phyloP scores from a whole-genome alignment of 35 echinoderm and acorn worm species.

The Diadema setosum region DNA sequence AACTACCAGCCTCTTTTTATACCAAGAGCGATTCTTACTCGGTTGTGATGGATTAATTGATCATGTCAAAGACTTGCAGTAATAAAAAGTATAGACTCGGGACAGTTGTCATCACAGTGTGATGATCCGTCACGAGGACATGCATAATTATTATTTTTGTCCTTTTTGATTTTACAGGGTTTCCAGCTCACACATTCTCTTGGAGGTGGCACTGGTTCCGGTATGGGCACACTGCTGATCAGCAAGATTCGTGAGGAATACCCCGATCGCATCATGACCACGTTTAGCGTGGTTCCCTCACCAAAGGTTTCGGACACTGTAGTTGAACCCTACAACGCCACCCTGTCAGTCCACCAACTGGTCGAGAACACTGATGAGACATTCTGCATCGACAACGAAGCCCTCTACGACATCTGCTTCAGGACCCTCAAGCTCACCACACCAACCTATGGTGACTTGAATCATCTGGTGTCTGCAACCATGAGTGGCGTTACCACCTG shows the following conservation, averaged over 20 bases:
- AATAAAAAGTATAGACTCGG: too few relatives aligned
- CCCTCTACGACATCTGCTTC: neutral
- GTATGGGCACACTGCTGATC: neutral
- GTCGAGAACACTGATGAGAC: neutral
- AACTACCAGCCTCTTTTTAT: too few relatives aligned
- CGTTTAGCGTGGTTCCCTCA: neutral
- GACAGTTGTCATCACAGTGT: too few relatives aligned
- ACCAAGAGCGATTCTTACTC: too few relatives aligned
- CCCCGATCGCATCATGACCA: neutral
- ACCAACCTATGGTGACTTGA: neutral
- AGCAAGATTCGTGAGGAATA: neutral
- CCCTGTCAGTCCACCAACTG: neutral
- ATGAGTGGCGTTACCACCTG: neutral
- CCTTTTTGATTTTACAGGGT: neutral
- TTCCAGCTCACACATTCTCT: neutral
- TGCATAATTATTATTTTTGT: too few relatives aligned
- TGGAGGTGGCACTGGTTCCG: neutral
- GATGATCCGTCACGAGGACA: too few relatives aligned
- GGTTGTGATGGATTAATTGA: too few relatives aligned
- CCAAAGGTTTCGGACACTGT: neutral
- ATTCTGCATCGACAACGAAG: constrained; percentile 18
- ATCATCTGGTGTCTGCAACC: neutral
- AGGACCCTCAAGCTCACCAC: neutral
- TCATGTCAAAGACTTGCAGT: too few relatives aligned
- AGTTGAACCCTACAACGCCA: neutral